A percentile compares a stretch with the other conserved stretches of the same genome.
phyloP scores from a whole-genome alignment of 2,888 invertebrate species.

The Drosophila phalerata region DNA sequence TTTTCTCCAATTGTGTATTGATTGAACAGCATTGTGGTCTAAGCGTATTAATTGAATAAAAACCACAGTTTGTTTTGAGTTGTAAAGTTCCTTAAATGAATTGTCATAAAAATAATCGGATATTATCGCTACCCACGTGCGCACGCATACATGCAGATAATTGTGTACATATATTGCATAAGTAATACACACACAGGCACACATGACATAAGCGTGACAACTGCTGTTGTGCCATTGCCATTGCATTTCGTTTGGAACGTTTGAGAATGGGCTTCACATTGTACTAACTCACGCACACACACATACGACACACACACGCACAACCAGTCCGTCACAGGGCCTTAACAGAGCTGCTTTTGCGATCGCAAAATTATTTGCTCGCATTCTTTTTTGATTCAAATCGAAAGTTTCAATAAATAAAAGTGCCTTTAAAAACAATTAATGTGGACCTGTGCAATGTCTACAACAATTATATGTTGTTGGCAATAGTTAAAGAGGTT shows the following conservation, averaged over 20 bases:
- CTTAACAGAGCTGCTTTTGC: constrained; percentile 38
- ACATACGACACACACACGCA: constrained; percentile 15
- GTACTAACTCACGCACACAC: constrained; percentile 10
- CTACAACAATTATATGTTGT: neutral
- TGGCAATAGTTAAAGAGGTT: constrained; percentile 11
- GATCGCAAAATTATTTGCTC: constrained; percentile 49
- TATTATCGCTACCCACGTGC: constrained; percentile 43
- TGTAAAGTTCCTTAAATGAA: constrained; percentile 1
- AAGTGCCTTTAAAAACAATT: constrained; percentile 13
- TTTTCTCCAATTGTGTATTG: neutral
- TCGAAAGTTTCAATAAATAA: constrained; percentile 17
- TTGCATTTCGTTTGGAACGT: constrained; percentile 48
- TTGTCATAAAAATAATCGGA: constrained; percentile 24
- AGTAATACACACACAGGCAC: constrained; percentile 1
- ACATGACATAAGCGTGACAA: constrained; percentile 39
- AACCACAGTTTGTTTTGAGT: neutral
- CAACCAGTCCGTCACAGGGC: constrained; percentile 33
- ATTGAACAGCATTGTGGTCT: neutral
- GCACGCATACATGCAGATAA: constrained; percentile 42
- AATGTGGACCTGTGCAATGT: constrained; percentile 26
- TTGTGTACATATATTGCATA: constrained; percentile 8
- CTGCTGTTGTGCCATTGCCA: constrained; percentile 39
- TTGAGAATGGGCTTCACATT: constrained; percentile 23
- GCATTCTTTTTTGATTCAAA: constrained; percentile 29
- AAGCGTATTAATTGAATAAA: neutral